These are phyloP conservation scores for Neuroterus valhalla DNA, from an alignment of 1,140 invertebrate species.

Conservation along the genomic window DNA sequence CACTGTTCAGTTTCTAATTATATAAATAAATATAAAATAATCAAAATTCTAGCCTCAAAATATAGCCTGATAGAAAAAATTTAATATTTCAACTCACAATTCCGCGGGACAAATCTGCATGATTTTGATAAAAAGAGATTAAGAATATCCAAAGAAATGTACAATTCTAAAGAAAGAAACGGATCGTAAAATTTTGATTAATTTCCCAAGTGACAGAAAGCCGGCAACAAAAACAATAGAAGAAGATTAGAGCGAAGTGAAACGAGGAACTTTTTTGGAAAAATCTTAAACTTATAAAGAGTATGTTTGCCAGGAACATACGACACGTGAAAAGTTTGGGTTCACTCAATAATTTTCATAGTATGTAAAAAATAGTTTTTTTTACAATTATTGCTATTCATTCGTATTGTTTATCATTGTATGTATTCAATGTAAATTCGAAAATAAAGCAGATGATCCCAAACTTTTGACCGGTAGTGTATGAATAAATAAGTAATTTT, in stretches of 20 bases:
- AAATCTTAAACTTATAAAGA: not conserved
- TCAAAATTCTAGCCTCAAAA: not conserved
- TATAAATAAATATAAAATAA: too few relatives aligned
- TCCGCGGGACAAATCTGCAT: conserved; percentile 64
- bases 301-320: not conserved
- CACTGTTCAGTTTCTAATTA: too few relatives aligned
- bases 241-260: not conserved
- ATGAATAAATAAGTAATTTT: too few relatives aligned
- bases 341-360: too few relatives aligned
- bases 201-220: conserved; percentile 4
- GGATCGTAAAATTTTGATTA: conserved; percentile 29
- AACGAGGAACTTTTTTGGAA: not conserved
- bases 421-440: too few relatives aligned
- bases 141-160: conserved; percentile 5
- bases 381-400: too few relatives aligned
- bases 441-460: too few relatives aligned
- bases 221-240: conserved; percentile 17
- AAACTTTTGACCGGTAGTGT: too few relatives aligned
- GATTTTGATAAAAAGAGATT: conserved; percentile 39
- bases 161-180: conserved; percentile 5
- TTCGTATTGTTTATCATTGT: too few relatives aligned
- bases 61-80: conserved; percentile 31
- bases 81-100: conserved; percentile 54
- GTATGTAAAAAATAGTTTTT: too few relatives aligned
- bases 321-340: too few relatives aligned